These are phyloP conservation scores for Silvanus unidentatus DNA, from an alignment of 2,888 invertebrate species.

Conservation along the genomic window DNA sequence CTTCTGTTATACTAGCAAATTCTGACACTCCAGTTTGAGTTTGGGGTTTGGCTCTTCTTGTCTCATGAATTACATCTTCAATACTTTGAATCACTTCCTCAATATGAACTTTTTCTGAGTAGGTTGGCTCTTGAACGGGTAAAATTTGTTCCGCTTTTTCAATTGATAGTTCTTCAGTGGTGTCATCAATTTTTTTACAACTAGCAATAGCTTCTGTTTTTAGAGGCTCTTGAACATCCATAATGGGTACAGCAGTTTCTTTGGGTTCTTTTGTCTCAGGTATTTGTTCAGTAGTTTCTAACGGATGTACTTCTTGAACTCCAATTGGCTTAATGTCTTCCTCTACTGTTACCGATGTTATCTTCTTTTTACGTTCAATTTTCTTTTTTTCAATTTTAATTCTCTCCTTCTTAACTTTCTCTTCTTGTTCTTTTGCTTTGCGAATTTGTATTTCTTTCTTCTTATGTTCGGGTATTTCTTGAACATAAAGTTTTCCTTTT, in stretches of 20 bases:
- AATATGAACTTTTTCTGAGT: constrained; percentile 53
- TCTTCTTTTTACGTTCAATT: constrained; percentile 34
- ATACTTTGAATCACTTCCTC: constrained; percentile 52
- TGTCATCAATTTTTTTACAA: constrained; percentile 58
- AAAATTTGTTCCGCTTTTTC: constrained; percentile 49
- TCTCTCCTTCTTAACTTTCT: constrained; percentile 50
- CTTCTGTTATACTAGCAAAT: constrained; percentile 45
- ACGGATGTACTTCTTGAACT: constrained; percentile 47
- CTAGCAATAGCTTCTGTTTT: constrained; percentile 57
- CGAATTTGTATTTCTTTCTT: constrained; percentile 43
- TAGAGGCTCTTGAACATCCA: constrained; percentile 56
- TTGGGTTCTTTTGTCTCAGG: constrained; percentile 42
- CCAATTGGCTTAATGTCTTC: constrained; percentile 49
- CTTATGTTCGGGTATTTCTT: constrained; percentile 48
- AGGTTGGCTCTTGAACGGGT: constrained; percentile 54
- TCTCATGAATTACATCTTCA: constrained; percentile 39
- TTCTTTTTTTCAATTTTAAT: constrained; percentile 48
- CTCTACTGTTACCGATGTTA: constrained; percentile 38
- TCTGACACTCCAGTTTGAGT: constrained; percentile 38
- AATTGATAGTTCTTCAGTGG: constrained; percentile 43
- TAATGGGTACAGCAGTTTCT: constrained; percentile 50
- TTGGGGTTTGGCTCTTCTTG: constrained; percentile 31
- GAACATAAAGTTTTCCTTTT: constrained; percentile 70
- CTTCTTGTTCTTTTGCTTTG: constrained; percentile 48
- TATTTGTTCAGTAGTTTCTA: constrained; percentile 55